Conservation (phyloP, 2,113 vertebrate species). For the Lophius piscatorius region DNA sequence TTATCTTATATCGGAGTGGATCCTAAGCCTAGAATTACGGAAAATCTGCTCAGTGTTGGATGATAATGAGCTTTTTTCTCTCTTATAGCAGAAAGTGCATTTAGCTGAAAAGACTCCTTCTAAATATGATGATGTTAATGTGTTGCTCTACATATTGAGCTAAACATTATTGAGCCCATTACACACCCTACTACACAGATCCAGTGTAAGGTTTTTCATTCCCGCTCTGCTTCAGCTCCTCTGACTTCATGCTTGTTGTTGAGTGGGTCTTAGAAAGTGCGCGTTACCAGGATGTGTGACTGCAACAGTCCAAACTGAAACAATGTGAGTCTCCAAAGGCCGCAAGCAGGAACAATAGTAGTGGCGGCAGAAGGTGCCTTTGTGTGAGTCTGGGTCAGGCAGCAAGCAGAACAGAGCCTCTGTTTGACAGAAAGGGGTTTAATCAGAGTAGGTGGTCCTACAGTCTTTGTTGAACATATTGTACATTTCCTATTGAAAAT, state of each 20-base stretch:
- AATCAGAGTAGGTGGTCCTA: conserved; percentile 26
- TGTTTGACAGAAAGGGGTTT: conserved; percentile 49
- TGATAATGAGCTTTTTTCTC: too few species aligned
- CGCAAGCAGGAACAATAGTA: conserved; percentile 65
- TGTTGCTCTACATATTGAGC: not conserved
- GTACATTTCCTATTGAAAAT: not conserved
- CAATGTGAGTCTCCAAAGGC: conserved; percentile 60
- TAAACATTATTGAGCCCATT: not conserved
- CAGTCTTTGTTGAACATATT: not conserved
- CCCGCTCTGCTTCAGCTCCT: conserved; percentile 32
- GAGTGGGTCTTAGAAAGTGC: conserved; percentile 61
- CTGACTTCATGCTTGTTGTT: conserved; percentile 37
- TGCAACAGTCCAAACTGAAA: conserved; percentile 53
- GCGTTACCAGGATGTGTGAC: conserved; percentile 49
- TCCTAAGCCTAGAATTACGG: too few species aligned
- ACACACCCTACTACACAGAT: not conserved
- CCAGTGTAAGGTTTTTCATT: conserved; percentile 12
- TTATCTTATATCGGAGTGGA: too few species aligned
- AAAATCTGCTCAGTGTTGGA: too few species aligned
- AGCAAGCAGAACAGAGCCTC: conserved; percentile 59
- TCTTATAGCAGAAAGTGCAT: too few species aligned
- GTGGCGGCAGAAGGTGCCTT: conserved; percentile 67
- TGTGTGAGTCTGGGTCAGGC: conserved; percentile 66
- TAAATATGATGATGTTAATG: not conserved
- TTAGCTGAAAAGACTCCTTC: too few species aligned